A percentile compares a stretch with the other conserved stretches of the same genome.
phyloP scores from a whole-genome alignment of 1,140 invertebrate species.

The Parasteatoda tepidariorum region DNA sequence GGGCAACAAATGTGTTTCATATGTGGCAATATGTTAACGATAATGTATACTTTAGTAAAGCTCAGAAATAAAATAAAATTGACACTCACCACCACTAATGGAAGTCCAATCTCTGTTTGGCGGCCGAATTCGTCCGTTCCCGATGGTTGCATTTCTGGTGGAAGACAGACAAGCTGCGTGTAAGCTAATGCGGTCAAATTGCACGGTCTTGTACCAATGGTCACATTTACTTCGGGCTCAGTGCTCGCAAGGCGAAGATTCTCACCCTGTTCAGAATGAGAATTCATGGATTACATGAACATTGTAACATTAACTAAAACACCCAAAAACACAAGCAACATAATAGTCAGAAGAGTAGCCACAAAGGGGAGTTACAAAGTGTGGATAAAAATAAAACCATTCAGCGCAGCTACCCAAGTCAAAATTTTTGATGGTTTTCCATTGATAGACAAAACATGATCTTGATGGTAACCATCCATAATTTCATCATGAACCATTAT shows the following conservation, averaged over 20 bases:
- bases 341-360: no score
- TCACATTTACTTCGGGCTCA: slow-evolving; percentile 92
- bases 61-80: not conserved
- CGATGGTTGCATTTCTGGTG: slow-evolving; percentile 84
- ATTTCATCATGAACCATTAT: no score
- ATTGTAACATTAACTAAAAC: not conserved
- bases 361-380: no score
- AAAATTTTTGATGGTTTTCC: no score
- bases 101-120: slow-evolving; percentile 77
- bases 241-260: slow-evolving; percentile 91
- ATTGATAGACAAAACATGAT: no score
- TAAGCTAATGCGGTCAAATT: slow-evolving; percentile 93
- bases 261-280: slow-evolving; percentile 75
- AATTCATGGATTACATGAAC: not conserved
- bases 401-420: no score
- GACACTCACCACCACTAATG: slow-evolving; percentile 82
- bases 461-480: no score
- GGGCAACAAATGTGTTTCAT: no score
- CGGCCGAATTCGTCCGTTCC: slow-evolving; percentile 87
- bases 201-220: slow-evolving; percentile 86
- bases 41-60: not conserved
- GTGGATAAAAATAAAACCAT: no score
- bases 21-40: no score
- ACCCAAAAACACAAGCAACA: not conserved
- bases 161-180: slow-evolving; percentile 89